Evolutionary conservation across 2,888 invertebrate species (phyloP).

Genomic region (Carpatolechia fugitivella): DNA sequence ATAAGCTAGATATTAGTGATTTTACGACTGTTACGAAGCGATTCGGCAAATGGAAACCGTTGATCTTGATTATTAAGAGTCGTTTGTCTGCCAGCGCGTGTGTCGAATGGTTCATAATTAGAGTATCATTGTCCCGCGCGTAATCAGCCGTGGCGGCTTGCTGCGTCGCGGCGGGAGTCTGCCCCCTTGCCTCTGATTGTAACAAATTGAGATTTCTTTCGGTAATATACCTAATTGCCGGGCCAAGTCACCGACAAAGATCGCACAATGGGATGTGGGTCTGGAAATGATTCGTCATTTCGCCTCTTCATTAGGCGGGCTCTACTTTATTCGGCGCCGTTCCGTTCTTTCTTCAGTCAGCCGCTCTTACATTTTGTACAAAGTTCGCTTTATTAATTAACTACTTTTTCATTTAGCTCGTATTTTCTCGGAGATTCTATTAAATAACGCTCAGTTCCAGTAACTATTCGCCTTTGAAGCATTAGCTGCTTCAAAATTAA

Average conservation of each 20-base stretch:
- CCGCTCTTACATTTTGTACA: neutral
- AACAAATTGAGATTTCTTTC: constrained; percentile 70
- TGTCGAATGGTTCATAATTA: constrained; percentile 74
- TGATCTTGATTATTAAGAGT: constrained; percentile 56
- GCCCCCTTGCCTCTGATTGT: constrained; percentile 62
- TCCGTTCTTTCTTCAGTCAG: neutral
- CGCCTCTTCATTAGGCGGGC: constrained; percentile 15
- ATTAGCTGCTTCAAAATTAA: constrained; percentile 2
- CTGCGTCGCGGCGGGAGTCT: constrained; percentile 40
- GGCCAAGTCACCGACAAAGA: constrained; percentile 37
- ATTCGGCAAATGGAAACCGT: constrained; percentile 34
- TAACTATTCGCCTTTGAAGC: constrained; percentile 1
- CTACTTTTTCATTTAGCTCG: neutral
- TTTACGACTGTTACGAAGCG: neutral
- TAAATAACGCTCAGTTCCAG: neutral
- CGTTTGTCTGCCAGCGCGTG: constrained; percentile 57
- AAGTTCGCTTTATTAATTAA: constrained; percentile 1
- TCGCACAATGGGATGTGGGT: constrained; percentile 50
- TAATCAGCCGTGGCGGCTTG: constrained; percentile 56
- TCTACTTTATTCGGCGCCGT: constrained; percentile 5
- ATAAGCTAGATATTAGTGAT: constrained; percentile 9
- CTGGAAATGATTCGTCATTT: constrained; percentile 50
- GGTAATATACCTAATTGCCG: constrained; percentile 48
- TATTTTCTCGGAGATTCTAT: neutral
- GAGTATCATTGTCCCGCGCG: constrained; percentile 67